phyloP scores from a whole-genome alignment of 2,797 vertebrate genomes.

The Clarias fuscus region DNA sequence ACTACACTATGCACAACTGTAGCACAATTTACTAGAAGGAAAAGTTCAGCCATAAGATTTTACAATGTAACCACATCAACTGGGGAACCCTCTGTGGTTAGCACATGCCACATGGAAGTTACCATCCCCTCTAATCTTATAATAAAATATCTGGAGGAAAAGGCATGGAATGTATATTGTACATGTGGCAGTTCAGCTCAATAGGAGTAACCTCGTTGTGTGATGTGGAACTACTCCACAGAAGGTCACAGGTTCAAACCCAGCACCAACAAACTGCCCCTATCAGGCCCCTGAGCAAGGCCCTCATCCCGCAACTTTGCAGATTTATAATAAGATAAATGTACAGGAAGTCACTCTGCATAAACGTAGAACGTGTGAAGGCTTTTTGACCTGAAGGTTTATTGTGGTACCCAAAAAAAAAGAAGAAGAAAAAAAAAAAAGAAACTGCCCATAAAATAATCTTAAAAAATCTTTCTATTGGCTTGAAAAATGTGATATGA shows the following conservation, averaged over 20 bases:
- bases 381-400: constrained; percentile 24
- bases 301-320: too few relatives aligned
- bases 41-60: constrained; percentile 40
- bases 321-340: too few relatives aligned
- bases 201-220: too few relatives aligned
- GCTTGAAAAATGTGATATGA: not conserved
- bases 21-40: constrained; percentile 7
- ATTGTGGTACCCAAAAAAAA: not conserved
- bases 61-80: constrained; percentile 56
- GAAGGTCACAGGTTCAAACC: too few relatives aligned
- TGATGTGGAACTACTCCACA: too few relatives aligned
- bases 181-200: constrained; percentile 51
- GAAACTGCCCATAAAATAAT: too few relatives aligned
- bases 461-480: not conserved
- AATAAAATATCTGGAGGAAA: constrained; percentile 47
- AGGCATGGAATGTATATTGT: constrained; percentile 49
- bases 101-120: constrained; percentile 44
- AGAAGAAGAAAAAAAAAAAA: not conserved
- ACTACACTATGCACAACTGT: constrained; percentile 7
- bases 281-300: too few relatives aligned
- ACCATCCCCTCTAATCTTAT: constrained; percentile 56
- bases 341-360: too few relatives aligned
- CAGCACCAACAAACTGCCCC: too few relatives aligned
- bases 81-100: constrained; percentile 50
- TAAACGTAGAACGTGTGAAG: not conserved